phyloP scores from a whole-genome alignment of 2,113 vertebrate species.

The Pachypanchax playfairii region DNA sequence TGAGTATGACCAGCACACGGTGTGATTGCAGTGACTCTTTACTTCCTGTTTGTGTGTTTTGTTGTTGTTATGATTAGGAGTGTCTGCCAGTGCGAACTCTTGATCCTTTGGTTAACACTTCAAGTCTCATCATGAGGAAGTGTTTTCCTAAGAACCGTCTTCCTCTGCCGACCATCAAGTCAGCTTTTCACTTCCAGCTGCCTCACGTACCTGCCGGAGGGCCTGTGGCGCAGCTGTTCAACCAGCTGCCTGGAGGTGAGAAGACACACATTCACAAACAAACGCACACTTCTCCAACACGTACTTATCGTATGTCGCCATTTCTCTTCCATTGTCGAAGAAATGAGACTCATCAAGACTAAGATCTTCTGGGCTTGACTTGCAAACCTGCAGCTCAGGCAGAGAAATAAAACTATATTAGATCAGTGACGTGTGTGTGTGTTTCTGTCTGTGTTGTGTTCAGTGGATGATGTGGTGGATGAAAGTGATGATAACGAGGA shows the following conservation, averaged over 20 bases:
- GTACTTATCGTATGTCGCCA: constrained; percentile 1
- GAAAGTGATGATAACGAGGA: constrained; percentile 97
- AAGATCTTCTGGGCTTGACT: too few relatives aligned
- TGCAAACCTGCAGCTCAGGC: background rate
- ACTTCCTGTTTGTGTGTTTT: constrained; percentile 7
- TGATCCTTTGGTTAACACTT: constrained; percentile 93
- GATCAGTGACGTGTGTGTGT: background rate
- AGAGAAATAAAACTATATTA: background rate
- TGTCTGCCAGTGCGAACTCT: constrained; percentile 94
- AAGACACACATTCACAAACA: constrained; percentile 3
- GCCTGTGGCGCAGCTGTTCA: constrained; percentile 91
- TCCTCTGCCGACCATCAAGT: constrained; percentile 95
- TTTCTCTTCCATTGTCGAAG: constrained; percentile 37
- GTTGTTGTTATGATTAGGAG: constrained; percentile 89
- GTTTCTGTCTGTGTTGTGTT: constrained; percentile 46
- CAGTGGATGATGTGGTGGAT: constrained; percentile 97
- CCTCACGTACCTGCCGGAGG: constrained; percentile 86
- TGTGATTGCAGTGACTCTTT: background rate
- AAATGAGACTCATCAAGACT: constrained; percentile 13
- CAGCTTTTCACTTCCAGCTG: constrained; percentile 88
- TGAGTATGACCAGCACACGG: background rate
- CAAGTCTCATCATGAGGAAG: constrained; percentile 98
- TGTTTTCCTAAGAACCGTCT: constrained; percentile 99
- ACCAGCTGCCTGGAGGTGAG: constrained; percentile 90
- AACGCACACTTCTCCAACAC: constrained; percentile 10